Conservation (phyloP, 2,113 vertebrate species). For the Microcebus tavaratra region DNA sequence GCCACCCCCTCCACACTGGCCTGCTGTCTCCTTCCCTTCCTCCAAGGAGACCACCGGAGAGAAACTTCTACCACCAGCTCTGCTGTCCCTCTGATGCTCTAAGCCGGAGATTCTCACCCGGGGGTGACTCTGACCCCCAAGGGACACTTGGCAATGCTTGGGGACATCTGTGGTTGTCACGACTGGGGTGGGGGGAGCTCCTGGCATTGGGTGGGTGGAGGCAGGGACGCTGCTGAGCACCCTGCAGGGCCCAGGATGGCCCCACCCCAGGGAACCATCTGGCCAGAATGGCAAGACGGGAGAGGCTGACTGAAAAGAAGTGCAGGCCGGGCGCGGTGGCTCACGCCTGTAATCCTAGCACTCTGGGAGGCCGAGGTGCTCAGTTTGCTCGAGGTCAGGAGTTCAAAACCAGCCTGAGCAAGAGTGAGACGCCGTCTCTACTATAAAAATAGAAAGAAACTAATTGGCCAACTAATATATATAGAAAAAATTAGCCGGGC, state of each 20-base stretch:
- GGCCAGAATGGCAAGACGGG: background rate
- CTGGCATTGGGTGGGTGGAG: background rate
- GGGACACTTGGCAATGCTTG: background rate
- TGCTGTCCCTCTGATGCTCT: background rate
- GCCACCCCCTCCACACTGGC: background rate
- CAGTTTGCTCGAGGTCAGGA: too few species aligned
- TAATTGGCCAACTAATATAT: too few species aligned
- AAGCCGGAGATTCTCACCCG: background rate
- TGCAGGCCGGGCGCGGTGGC: background rate
- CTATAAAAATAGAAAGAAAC: too few species aligned
- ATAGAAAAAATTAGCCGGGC: too few species aligned
- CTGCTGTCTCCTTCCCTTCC: background rate
- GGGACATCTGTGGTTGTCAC: background rate
- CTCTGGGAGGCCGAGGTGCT: too few species aligned
- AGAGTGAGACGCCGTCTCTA: too few species aligned
- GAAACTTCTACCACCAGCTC: background rate
- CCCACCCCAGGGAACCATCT: background rate
- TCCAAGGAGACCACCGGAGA: background rate
- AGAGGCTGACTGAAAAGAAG: background rate
- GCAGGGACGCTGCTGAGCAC: background rate
- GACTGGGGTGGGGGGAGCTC: too few species aligned
- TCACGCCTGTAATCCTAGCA: too few species aligned
- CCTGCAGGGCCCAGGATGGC: background rate
- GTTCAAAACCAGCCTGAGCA: too few species aligned
- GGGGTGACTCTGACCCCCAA: background rate